Evolutionary conservation across 1,140 invertebrate species (phyloP), one percentile per base, ranked within the genome.

Genomic region (Bicyclus anynana): DNA sequence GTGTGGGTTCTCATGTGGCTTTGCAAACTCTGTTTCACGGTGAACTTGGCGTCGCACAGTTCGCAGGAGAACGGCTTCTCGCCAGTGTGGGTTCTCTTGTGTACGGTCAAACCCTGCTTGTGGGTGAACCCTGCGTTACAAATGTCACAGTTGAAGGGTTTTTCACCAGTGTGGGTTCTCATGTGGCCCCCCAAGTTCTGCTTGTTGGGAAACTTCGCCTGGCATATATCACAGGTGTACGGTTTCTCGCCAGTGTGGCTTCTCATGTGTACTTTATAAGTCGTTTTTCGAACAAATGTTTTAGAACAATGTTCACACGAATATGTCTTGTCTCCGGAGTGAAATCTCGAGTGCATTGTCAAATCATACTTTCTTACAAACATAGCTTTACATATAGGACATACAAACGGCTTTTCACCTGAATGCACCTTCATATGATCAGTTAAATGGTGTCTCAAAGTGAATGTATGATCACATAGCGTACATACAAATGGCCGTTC

Each of bases 151-250:
- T 0, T 3, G 59, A 92, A 93, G 0, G 92, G 92, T 58, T 91
- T 92, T 65, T 93, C 91, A 2, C 91, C 94, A 0, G 94, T 95
- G 69, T 95, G 91, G 6, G 29, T 33, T 12, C 29, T 33, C 29
- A 12, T 33, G 29, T 33, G 29, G 9, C 7, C 10, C 7, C 9
- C n/a, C 12, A 33, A 33, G 3, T 33, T 7, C 3, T 12, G 10
- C 29, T 33, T 33, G 7, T 33, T 7, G 0, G 29, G 10, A 12
- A 33, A 33, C 1, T 10, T 12, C 7, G 7, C 10, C 3, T 7
- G 29, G 12, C 29, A 33, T 10, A 10, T 7, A 7, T 12, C 7
- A 33, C 29, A 33, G 10, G 29, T 7, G 3, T 12, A 33, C 7
- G 29, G 29, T n/a, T 33, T 33, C 29, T 33, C 29, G 29, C 29